Evolutionary conservation across 2,888 invertebrate genomes (phyloP).

Genomic region (Polydrusus cervinus): DNA sequence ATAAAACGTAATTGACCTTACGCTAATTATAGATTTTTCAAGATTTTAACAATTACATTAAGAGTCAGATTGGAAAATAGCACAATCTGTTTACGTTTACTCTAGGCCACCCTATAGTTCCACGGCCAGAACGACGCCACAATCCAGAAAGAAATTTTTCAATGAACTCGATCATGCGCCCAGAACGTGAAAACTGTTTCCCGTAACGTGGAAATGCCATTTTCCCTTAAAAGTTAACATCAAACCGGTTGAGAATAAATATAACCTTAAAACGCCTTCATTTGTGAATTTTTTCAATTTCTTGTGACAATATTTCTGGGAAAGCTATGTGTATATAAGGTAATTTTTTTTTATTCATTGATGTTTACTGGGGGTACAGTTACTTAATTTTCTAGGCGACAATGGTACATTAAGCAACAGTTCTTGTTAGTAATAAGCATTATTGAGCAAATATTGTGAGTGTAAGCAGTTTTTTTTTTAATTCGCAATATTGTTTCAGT

Average conservation of each 20-base stretch:
- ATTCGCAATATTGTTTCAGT: no score
- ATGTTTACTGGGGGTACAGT: background rate
- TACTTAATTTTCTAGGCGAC: background rate
- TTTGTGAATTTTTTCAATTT: background rate
- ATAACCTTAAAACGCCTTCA: constrained; percentile 5
- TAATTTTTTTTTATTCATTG: background rate
- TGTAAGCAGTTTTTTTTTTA: no score
- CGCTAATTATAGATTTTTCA: no score
- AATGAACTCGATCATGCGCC: constrained; percentile 51
- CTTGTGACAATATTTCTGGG: constrained; percentile 2
- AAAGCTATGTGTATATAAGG: constrained; percentile 6
- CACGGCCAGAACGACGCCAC: constrained; percentile 30
- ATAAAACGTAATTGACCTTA: no score
- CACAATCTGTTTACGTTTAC: constrained; percentile 9
- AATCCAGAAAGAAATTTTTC: constrained; percentile 25
- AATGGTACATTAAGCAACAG: background rate
- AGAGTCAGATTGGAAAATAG: no score
- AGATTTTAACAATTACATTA: no score
- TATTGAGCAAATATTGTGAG: no score
- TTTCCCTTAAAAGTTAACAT: constrained; percentile 29
- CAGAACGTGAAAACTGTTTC: constrained; percentile 30
- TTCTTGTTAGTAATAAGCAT: no score
- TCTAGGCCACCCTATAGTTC: constrained; percentile 37
- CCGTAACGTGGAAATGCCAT: constrained; percentile 38
- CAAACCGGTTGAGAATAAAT: constrained; percentile 12